Base-by-base conservation (phyloP, 35 echinoderm and acorn worm species). In the Hemicentrotus pulcherrimus region DNA sequence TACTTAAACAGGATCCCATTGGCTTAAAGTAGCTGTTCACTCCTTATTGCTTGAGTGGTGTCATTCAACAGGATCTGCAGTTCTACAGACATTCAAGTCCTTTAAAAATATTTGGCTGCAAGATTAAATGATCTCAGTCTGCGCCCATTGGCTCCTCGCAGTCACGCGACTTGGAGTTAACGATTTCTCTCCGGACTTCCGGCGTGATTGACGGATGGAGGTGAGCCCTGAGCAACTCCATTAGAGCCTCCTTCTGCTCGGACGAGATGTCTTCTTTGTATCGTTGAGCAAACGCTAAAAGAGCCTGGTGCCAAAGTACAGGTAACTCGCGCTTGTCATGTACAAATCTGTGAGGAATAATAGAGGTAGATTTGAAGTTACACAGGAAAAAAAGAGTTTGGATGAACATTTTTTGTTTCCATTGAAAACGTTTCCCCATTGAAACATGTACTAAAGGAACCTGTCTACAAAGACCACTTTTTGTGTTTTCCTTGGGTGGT, bases 211-310 rank as follows among this genome's bases (percentile, higher is more conserved):
- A 92, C 9, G 71, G 88, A 46, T 99, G 98, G 47, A 94, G 47
- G 50, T 99, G 98, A 9, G 96, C 95, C 95, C 96, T 95, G 10
- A 99, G 93, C 10, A 99, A 94, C 31, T 99, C 98, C 94, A 99
- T 89, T 31, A 99, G 91, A 9, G 98, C 98, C 87, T 98, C 97
- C 94, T 99, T 99, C 91, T 99, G 98, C n/a, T 99, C 98, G 52
- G 46, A 97, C 9, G 98, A 95, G 55, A 99, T 96, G 92, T 99
- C 98, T 61, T 99, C 98, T 91, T 99, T 99, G 95, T 99, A 99
- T 33, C 97, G 87, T 60, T 99, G 98, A 2, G 94, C 97, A 88
- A 99, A 99, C 0, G 98, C 97, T 28, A 99, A 91, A 18, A 99
- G 92, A 47, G 92, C 94, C 95, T 97, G 98, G 86, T 99, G 98